A percentile compares a stretch with the other conserved stretches of the same genome.
phyloP scores from a whole-genome alignment of 2,797 vertebrate genomes.

The Petrocephalus schoutedeni region DNA sequence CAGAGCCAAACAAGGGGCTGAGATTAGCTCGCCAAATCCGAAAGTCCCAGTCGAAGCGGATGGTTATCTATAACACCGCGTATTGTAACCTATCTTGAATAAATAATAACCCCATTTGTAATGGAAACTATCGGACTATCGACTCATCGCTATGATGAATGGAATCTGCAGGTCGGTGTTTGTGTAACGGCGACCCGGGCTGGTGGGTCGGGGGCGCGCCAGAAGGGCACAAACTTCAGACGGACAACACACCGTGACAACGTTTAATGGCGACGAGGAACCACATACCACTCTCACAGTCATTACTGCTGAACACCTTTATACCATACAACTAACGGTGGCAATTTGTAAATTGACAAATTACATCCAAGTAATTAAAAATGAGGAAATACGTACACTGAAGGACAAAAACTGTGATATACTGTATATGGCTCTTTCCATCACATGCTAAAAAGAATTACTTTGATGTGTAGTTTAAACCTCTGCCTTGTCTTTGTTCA shows the following conservation, averaged over 20 bases:
- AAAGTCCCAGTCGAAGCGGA: not conserved
- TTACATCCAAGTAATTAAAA: not conserved
- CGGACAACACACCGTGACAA: not conserved
- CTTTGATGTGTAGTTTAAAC: not conserved
- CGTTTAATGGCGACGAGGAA: not conserved
- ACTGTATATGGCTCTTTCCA: not conserved
- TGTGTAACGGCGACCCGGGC: not conserved
- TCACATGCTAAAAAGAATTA: not conserved
- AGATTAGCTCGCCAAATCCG: not conserved
- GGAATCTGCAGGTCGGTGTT: not conserved
- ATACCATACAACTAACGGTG: not conserved
- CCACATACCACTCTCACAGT: not conserved
- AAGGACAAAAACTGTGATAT: not conserved
- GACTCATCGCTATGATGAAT: not conserved
- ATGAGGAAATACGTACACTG: not conserved
- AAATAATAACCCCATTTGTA: not conserved
- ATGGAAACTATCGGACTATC: not conserved
- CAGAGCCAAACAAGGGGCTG: not conserved
- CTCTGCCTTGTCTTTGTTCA: not conserved
- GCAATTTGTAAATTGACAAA: not conserved
- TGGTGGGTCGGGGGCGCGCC: not conserved
- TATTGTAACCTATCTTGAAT: not conserved
- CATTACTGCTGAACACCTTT: not conserved
- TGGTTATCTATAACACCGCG: not conserved
- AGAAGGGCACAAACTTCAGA: not conserved